Percentiles rank a stretch among this genome's conserved stretches.
phyloP scores from a whole-genome alignment of 2,113 vertebrate species.

The Fregata magnificens region DNA sequence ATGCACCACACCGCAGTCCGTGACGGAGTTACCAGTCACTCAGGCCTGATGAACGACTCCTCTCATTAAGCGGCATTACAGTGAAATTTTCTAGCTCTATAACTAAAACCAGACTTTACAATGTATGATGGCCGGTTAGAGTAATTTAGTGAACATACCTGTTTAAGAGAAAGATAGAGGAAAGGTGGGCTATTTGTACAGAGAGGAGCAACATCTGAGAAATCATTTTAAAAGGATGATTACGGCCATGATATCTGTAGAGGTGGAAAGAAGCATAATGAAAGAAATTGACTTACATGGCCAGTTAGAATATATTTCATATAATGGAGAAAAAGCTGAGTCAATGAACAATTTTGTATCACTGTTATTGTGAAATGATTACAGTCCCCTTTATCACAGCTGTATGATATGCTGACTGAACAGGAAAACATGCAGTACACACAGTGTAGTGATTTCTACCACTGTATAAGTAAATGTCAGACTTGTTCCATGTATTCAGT shows the following conservation, averaged over 20 bases:
- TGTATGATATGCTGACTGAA: conserved; percentile 47
- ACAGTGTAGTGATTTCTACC: conserved; percentile 1
- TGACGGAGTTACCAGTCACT: neutral
- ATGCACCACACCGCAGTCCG: accelerated
- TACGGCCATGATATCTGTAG: neutral
- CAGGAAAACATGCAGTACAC: conserved; percentile 11
- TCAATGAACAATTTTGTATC: conserved; percentile 5
- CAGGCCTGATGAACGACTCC: neutral
- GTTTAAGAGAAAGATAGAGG: neutral
- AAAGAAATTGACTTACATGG: neutral
- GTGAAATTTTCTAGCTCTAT: neutral
- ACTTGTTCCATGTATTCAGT: conserved; percentile 29
- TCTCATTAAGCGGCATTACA: neutral
- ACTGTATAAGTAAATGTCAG: conserved; percentile 47
- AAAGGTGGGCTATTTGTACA: neutral
- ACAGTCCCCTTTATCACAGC: conserved; percentile 22
- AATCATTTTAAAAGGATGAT: neutral
- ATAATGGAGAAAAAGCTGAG: neutral
- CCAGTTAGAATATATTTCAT: neutral
- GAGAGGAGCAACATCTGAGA: neutral
- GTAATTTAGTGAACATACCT: neutral
- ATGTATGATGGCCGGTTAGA: neutral
- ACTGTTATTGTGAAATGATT: neutral
- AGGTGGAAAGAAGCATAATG: neutral
- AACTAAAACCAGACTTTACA: neutral